phyloP scores from a whole-genome alignment of 64 coral and sea anemone genomes.

The Anthopleura sola region DNA sequence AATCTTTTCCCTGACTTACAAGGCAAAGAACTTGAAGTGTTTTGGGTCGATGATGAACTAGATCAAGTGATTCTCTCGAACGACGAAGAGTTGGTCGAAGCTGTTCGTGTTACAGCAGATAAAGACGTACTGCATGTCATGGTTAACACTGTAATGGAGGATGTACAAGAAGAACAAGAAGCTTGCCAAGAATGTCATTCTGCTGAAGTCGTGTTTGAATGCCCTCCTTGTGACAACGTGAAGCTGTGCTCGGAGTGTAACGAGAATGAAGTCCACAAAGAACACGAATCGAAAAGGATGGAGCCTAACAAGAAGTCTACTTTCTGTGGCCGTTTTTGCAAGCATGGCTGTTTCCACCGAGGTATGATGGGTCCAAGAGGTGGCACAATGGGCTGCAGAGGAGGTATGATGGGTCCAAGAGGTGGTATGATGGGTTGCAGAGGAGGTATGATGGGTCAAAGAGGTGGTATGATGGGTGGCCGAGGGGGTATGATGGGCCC shows the following conservation, averaged over 20 bases:
- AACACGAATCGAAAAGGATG: background rate
- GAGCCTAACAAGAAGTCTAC: background rate
- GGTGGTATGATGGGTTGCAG: background rate
- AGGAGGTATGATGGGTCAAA: background rate
- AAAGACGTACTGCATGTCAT: background rate
- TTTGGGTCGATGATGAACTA: background rate
- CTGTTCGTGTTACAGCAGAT: background rate
- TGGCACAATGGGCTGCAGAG: background rate
- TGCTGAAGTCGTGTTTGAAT: background rate
- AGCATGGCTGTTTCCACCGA: background rate
- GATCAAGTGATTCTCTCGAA: background rate
- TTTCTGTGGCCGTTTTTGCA: background rate
- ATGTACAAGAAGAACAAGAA: background rate
- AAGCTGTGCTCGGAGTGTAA: background rate
- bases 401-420: background rate
- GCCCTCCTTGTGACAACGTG: background rate
- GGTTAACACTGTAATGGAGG: background rate
- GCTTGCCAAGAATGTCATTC: background rate
- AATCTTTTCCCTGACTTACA: background rate
- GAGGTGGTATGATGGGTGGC: background rate
- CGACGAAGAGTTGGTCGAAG: conserved; percentile 6
- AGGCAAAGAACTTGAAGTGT: conserved; percentile 1
- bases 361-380: background rate
- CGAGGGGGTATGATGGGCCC: background rate
- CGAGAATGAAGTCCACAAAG: background rate